A percentile compares a stretch with the other conserved stretches of the same genome.
These are phyloP conservation scores for Ascidia mentula DNA, from an alignment of 23 tunicate genomes.

Conservation along the genomic window DNA sequence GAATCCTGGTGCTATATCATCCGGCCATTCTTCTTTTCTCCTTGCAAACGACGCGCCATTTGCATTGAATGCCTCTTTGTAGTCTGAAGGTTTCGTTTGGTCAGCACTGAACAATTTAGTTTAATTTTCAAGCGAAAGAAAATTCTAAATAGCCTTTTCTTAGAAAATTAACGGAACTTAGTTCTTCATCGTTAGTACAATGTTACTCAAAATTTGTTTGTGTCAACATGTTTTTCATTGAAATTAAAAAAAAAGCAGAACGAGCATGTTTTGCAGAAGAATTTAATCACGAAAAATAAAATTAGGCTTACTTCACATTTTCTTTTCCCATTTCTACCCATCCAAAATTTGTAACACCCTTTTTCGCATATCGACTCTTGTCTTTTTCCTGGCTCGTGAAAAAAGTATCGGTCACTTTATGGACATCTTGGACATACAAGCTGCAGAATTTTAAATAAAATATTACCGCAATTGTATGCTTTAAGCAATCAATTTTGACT, in stretches of 20 bases:
- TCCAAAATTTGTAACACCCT: background rate
- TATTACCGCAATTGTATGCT: background rate
- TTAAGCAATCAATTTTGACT: background rate
- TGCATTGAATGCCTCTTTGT: conserved; percentile 51
- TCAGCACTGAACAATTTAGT: background rate
- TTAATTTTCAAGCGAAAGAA: too few relatives aligned
- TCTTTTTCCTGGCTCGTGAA: background rate
- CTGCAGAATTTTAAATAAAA: background rate
- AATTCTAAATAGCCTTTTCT: too few relatives aligned
- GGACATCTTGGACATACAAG: background rate
- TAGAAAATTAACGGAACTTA: too few relatives aligned
- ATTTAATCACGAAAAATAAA: too few relatives aligned
- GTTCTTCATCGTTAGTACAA: too few relatives aligned
- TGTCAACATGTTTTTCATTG: too few relatives aligned
- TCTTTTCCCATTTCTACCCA: background rate
- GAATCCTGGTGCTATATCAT: conserved; percentile 25
- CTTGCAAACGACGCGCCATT: conserved; percentile 7
- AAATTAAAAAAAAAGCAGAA: too few relatives aligned
- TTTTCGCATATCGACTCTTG: background rate
- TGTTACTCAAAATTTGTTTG: too few relatives aligned
- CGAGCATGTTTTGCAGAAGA: too few relatives aligned
- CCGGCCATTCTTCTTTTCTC: conserved; percentile 41
- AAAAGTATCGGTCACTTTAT: background rate
- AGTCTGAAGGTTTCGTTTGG: conserved; percentile 29
- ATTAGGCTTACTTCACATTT: background rate